Evolutionary conservation across 2,113 vertebrate genomes (phyloP).

Genomic region (Paracanthobrama guichenoti): DNA sequence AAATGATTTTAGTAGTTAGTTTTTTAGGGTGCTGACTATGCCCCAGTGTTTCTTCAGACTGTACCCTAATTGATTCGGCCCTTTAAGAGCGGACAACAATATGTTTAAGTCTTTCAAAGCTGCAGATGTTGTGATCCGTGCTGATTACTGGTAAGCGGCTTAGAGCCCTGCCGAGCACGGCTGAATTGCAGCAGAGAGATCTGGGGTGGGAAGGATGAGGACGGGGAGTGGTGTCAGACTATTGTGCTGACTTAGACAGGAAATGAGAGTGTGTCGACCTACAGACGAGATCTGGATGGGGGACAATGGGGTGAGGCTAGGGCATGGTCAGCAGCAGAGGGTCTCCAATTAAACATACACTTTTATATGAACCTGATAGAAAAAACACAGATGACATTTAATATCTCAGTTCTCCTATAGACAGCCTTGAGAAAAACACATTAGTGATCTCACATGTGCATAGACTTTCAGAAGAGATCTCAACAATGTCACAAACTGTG

Average conservation of each 20-base stretch:
- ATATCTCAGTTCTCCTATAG: background rate
- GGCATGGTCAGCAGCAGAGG: background rate
- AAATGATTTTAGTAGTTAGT: background rate
- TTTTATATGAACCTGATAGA: background rate
- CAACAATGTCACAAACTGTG: background rate
- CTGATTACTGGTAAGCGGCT: constrained; percentile 72
- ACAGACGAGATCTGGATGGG: background rate
- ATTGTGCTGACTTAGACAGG: constrained; percentile 37
- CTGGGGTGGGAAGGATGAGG: background rate
- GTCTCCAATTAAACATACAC: background rate
- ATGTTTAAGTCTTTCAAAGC: constrained; percentile 60
- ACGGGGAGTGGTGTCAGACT: constrained; percentile 37
- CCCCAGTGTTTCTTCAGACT: background rate
- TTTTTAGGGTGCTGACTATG: background rate
- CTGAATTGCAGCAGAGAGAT: constrained; percentile 26
- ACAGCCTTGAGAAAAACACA: background rate
- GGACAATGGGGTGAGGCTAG: background rate
- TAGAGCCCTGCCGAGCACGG: constrained; percentile 49
- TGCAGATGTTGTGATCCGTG: constrained; percentile 63
- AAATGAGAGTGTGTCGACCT: constrained; percentile 36
- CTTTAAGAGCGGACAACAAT: constrained; percentile 57
- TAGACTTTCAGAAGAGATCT: background rate
- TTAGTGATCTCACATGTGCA: background rate
- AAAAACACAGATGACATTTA: background rate
- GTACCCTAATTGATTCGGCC: constrained; percentile 55